Evolutionary conservation across 2,888 invertebrate genomes (phyloP).

Genomic region (Eudemis profundana): DNA sequence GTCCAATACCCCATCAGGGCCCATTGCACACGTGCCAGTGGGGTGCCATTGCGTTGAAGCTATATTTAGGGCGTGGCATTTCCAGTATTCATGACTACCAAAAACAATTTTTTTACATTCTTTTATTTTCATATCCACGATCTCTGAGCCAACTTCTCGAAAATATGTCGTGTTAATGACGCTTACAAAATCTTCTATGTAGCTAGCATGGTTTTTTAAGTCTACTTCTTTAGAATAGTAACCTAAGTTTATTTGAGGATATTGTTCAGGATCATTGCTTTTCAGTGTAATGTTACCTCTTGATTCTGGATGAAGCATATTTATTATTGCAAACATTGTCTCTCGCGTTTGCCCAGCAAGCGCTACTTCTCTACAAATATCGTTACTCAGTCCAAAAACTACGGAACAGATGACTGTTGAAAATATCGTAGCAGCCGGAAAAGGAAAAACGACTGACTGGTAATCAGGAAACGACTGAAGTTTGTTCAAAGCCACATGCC

Average conservation of each 20-base stretch:
- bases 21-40: constrained; percentile 29
- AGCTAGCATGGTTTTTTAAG: constrained; percentile 17
- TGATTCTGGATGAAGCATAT: constrained; percentile 18
- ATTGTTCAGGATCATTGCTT: constrained; percentile 4
- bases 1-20: constrained; percentile 17
- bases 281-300: constrained; percentile 17
- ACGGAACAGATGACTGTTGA: constrained; percentile 11
- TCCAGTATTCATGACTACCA: constrained; percentile 31
- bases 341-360: constrained; percentile 11
- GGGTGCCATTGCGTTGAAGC: constrained; percentile 18
- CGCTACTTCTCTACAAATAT: constrained; percentile 9
- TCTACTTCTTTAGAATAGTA: constrained; percentile 22
- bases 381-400: constrained; percentile 2
- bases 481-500: constrained; percentile 11
- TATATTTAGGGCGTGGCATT: constrained; percentile 19
- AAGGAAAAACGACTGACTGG: constrained; percentile 4
- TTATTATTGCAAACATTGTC: constrained; percentile 6
- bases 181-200: constrained; percentile 3
- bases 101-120: constrained; percentile 4
- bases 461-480: constrained; percentile 15
- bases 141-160: constrained; percentile 1
- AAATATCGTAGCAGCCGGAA: constrained; percentile 11
- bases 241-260: constrained; percentile 3
- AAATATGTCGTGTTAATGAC: constrained; percentile 23
- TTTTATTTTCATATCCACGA: constrained; percentile 1